Evolutionary conservation across 2,888 invertebrate genomes (phyloP).

Genomic region (Phaedon cochleariae): DNA sequence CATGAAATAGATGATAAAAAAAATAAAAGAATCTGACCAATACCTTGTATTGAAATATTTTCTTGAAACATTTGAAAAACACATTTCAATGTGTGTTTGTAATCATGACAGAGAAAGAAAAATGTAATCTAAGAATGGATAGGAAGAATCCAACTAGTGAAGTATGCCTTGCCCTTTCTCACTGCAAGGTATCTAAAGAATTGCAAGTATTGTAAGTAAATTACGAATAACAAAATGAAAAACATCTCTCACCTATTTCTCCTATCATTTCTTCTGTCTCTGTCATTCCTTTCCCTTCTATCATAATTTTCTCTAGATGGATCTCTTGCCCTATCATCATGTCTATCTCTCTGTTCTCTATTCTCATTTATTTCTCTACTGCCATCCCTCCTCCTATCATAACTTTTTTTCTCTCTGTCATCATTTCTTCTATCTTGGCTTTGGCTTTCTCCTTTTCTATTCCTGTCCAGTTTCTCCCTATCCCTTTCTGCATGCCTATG

Average conservation of each 20-base stretch:
- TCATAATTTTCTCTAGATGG: constrained; percentile 17
- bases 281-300: constrained; percentile 27
- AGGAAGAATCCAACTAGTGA: too few species aligned
- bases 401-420: constrained; percentile 24
- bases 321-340: constrained; percentile 23
- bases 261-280: constrained; percentile 36
- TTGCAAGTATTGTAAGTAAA: constrained; percentile 1
- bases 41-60: too few species aligned
- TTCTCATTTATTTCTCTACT: background rate
- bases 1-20: too few species aligned
- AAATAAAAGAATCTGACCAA: too few species aligned
- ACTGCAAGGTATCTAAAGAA: too few species aligned
- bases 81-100: too few species aligned
- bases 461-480: constrained; percentile 22
- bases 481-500: constrained; percentile 28
- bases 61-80: too few species aligned
- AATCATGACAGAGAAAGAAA: too few species aligned
- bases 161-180: too few species aligned
- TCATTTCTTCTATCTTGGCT: constrained; percentile 11
- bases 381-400: background rate
- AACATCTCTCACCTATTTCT: constrained; percentile 23
- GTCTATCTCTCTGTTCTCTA: background rate
- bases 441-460: constrained; percentile 5
- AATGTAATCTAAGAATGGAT: too few species aligned
- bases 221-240: background rate